Evolutionary conservation across 2,113 vertebrate species (phyloP).

Genomic region (Colinus virginianus): DNA sequence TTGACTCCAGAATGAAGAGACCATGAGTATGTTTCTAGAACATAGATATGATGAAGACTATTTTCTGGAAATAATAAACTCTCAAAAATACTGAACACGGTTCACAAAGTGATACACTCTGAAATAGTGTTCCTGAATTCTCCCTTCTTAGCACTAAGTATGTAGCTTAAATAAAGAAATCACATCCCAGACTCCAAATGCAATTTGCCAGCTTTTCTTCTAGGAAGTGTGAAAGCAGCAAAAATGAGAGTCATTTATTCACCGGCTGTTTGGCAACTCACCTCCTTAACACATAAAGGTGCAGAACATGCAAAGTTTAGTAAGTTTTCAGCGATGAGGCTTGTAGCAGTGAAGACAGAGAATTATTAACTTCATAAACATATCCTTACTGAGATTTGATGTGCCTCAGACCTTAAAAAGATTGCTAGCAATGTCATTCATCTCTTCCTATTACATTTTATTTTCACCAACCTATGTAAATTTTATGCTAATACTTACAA

Average conservation of each 20-base stretch:
- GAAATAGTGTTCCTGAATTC: constrained; percentile 49
- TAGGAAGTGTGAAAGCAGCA: constrained; percentile 64
- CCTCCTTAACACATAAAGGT: constrained; percentile 47
- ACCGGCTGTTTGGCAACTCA: constrained; percentile 48
- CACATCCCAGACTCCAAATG: constrained; percentile 51
- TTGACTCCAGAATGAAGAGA: neutral
- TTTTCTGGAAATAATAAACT: constrained; percentile 30
- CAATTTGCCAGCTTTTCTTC: constrained; percentile 60
- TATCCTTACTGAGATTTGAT: neutral
- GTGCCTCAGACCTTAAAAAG: neutral
- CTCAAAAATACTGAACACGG: constrained; percentile 16
- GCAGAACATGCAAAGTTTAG: constrained; percentile 26
- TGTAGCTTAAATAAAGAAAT: constrained; percentile 67
- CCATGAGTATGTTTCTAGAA: neutral
- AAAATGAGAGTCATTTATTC: constrained; percentile 61
- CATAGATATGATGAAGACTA: neutral
- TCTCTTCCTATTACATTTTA: neutral
- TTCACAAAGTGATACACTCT: constrained; percentile 11
- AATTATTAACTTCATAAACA: neutral
- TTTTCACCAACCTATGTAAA: constrained; percentile 8
- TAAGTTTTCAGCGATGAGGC: constrained; percentile 7
- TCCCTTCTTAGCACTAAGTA: constrained; percentile 46
- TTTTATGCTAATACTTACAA: neutral
- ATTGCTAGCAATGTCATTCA: neutral
- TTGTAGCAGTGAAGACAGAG: neutral